Evolutionary conservation across 2,888 invertebrate species (phyloP).

Genomic region (Apodemia mormo): DNA sequence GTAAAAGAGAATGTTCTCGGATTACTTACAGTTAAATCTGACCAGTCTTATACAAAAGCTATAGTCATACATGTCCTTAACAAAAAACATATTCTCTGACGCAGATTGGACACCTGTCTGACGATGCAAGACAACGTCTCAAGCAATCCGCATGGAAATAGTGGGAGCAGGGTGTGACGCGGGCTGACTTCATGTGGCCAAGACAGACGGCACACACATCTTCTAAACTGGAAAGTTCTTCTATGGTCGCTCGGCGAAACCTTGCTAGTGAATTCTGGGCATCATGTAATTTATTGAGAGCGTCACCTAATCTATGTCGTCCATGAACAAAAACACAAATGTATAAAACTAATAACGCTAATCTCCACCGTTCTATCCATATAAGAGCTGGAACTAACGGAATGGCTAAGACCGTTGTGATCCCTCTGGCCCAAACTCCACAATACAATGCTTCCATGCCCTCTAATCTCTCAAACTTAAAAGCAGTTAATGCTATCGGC

Average conservation of each 20-base stretch:
- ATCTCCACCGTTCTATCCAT: constrained; percentile 80
- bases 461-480: constrained; percentile 84
- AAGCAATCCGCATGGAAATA: constrained; percentile 90
- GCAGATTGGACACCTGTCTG: constrained; percentile 88
- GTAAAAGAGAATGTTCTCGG: no score
- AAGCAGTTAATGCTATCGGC: constrained; percentile 78
- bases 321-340: constrained; percentile 84
- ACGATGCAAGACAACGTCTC: constrained; percentile 86
- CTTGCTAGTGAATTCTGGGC: constrained; percentile 83
- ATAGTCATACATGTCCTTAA: constrained; percentile 48
- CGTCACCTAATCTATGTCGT: constrained; percentile 83
- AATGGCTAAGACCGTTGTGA: constrained; percentile 81
- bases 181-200: constrained; percentile 85
- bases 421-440: constrained; percentile 83
- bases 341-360: constrained; percentile 83
- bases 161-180: constrained; percentile 90
- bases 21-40: neutral
- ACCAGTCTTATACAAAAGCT: constrained; percentile 10
- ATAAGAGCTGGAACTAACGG: constrained; percentile 81
- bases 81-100: constrained; percentile 84
- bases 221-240: constrained; percentile 86
- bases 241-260: constrained; percentile 84
- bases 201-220: constrained; percentile 91
- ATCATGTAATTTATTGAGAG: constrained; percentile 75
- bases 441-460: constrained; percentile 87